A percentile compares a stretch with the other conserved stretches of the same genome.
phyloP scores from a whole-genome alignment of 2,888 invertebrate species.

The Diaphora mendica region DNA sequence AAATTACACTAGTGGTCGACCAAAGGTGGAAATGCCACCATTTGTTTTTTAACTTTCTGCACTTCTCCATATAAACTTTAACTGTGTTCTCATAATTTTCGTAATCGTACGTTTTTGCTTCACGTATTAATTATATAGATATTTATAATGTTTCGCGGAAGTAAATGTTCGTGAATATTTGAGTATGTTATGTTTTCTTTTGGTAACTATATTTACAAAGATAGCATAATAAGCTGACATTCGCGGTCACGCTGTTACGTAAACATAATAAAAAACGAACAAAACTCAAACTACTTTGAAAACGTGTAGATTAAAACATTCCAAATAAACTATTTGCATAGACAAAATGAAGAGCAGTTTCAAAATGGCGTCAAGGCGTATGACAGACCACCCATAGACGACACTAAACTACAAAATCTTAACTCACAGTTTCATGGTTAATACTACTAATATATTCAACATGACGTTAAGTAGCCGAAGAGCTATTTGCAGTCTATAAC shows the following conservation, averaged over 20 bases:
- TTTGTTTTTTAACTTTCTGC: too few relatives aligned
- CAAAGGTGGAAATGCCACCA: too few relatives aligned
- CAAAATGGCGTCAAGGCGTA: not conserved
- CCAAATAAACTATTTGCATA: not conserved
- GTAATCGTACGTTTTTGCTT: too few relatives aligned
- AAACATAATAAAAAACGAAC: not conserved
- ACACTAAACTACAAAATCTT: conserved; percentile 13
- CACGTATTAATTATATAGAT: too few relatives aligned
- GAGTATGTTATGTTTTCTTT: not conserved
- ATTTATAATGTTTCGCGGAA: not conserved
- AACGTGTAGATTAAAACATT: not conserved
- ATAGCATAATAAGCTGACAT: not conserved
- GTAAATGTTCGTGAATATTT: not conserved
- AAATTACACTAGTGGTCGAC: too few relatives aligned
- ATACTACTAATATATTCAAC: conserved; percentile 55
- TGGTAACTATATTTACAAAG: not conserved
- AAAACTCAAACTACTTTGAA: not conserved
- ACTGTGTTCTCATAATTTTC: too few relatives aligned
- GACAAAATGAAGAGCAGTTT: not conserved
- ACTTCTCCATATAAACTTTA: too few relatives aligned
- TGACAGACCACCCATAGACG: conserved; percentile 18
- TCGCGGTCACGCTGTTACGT: not conserved
- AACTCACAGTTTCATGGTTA: conserved; percentile 46
- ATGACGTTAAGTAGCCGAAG: conserved; percentile 57
- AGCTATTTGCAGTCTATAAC: conserved; percentile 64